phyloP scores from a whole-genome alignment of 2,113 vertebrate species.

The Spea multiplicata region DNA sequence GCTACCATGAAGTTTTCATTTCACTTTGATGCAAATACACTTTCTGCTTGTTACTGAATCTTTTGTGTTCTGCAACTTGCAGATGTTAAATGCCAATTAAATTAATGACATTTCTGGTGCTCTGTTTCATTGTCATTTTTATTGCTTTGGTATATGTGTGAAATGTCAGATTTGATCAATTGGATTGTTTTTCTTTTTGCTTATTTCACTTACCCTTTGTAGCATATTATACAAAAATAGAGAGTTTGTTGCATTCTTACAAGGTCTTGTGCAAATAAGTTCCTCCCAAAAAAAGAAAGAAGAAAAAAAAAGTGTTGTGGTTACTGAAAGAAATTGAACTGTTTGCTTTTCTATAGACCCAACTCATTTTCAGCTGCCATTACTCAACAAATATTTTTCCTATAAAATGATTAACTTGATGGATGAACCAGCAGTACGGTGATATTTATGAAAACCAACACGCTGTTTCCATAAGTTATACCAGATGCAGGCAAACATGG shows the following conservation, averaged over 20 bases:
- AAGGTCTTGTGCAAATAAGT: too few species aligned
- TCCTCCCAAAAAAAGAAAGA: too few species aligned
- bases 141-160: constrained; percentile 34
- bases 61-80: constrained; percentile 33
- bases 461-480: not conserved
- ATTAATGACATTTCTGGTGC: constrained; percentile 39
- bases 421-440: constrained; percentile 9
- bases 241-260: constrained; percentile 5
- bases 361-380: not conserved
- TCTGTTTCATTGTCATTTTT: constrained; percentile 40
- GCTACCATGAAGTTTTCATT: constrained; percentile 29
- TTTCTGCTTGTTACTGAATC: constrained; percentile 40
- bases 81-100: constrained; percentile 46
- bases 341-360: constrained; percentile 19
- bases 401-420: constrained; percentile 40
- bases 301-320: constrained; percentile 23
- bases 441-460: constrained; percentile 35
- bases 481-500: too few species aligned
- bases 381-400: constrained; percentile 19
- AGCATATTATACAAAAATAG: constrained; percentile 19
- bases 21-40: constrained; percentile 42
- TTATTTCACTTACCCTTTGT: constrained; percentile 26
- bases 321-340: constrained; percentile 34
- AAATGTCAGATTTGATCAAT: constrained; percentile 44
- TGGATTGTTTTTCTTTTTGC: constrained; percentile 30